Evolutionary conservation across 1,140 invertebrate species (phyloP), one percentile per base, ranked within the genome.

Genomic region (Sycophila sp.): DNA sequence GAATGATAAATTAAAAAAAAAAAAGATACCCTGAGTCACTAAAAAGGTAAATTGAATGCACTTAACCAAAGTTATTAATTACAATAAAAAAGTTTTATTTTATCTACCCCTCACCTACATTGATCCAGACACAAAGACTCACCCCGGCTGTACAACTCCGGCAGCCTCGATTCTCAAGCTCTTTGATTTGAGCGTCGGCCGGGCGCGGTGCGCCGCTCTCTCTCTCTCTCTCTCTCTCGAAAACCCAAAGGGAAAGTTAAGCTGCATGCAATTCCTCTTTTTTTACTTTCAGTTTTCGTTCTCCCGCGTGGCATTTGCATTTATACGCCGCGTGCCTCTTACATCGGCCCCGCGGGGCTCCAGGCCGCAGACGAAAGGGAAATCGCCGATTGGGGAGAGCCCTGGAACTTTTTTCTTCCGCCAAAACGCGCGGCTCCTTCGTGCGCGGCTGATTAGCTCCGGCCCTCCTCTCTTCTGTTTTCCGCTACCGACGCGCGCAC

Each of bases 171-270:
- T 24, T 24, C 19, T 34, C 47, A 63, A 34, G 26, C 49, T 49
- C 45, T 28, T 45, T 49, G 60, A 63, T 63, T 49, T 42, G 7
- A 17, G 28, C 26, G 28, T 34, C 28, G 42, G 42, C 28, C 6
- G 28, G 15, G 53, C n/a, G n/a, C n/a, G n/a, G n/a, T n/a, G n/a
- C n/a, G n/a, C n/a, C n/a, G n/a, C n/a, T n/a, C n/a, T n/a, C n/a
- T n/a, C n/a, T n/a, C n/a, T n/a, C n/a, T n/a, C n/a, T n/a, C n/a
- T n/a, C n/a, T n/a, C n/a, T n/a, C n/a, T n/a, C 38, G 36, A 40
- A 8, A 58, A 64, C n/a, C 22, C 53, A 42, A 40, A 36, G 28
- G 62, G 22, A 38, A 71, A 71, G 71, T 68, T 72, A 49, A 72
- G 64, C 71, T 64, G 47, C 70, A 49, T 56, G 32, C 59, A 4